Percentiles rank a stretch among this genome's conserved stretches.
Conservation (phyloP, 2,113 vertebrate genomes). For the Phoenicopterus ruber region DNA sequence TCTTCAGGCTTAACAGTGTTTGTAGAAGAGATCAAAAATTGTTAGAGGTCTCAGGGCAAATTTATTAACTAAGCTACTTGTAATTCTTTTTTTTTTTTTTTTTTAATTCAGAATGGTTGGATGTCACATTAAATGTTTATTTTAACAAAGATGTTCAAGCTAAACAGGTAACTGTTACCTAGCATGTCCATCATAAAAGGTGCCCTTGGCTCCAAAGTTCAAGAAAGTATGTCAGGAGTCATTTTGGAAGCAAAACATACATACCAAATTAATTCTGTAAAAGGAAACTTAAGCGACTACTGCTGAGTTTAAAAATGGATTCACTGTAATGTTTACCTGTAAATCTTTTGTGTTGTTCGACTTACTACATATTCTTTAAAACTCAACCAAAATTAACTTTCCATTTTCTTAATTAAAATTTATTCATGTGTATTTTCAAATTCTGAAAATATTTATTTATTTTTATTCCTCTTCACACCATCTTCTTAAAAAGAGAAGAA, state of each 20-base stretch:
- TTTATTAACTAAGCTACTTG: neutral
- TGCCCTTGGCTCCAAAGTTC: neutral
- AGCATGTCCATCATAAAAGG: neutral
- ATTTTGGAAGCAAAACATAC: neutral
- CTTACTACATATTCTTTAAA: neutral
- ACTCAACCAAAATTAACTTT: neutral
- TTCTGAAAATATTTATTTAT: neutral
- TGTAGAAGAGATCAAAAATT: neutral
- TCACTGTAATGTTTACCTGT: neutral
- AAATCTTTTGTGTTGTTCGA: neutral
- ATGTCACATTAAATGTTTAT: neutral
- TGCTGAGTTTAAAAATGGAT: neutral
- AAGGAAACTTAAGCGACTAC: neutral
- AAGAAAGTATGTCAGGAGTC: neutral
- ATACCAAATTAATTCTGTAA: neutral
- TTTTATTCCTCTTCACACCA: neutral
- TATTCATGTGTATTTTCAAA: neutral
- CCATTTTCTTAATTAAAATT: neutral
- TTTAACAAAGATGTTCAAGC: neutral
- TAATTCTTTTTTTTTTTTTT: neutral
- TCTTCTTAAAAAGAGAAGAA: neutral
- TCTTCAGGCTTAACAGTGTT: neutral
- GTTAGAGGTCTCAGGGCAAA: neutral
- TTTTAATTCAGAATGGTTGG: neutral
- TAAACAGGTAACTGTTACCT: neutral